Percentiles rank a stretch among this genome's conserved stretches.
Conservation (phyloP, 2,888 invertebrate species). For the Coelinius sp. region DNA sequence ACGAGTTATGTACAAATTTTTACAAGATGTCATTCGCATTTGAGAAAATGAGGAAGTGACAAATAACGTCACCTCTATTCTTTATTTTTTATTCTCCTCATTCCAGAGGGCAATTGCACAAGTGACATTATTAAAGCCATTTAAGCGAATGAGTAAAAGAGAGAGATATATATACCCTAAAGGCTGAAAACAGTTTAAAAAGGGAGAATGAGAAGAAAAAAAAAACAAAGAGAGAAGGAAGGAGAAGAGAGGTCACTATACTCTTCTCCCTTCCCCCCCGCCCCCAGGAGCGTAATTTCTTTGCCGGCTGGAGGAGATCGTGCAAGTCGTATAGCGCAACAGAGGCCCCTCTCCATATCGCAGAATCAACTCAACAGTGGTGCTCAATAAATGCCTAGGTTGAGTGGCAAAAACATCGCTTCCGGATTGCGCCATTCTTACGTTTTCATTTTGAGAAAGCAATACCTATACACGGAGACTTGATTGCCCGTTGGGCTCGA, state of each 20-base stretch:
- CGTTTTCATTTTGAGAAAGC: constrained; percentile 38
- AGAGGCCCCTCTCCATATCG: constrained; percentile 22
- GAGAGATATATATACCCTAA: constrained; percentile 13
- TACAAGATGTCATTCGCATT: constrained; percentile 15
- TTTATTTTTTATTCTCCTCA: constrained; percentile 27
- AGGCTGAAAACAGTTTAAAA: constrained; percentile 32
- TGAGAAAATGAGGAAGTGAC: constrained; percentile 33
- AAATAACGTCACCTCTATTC: constrained; percentile 28
- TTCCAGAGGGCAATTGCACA: constrained; percentile 39
- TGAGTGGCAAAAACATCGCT: constrained; percentile 15
- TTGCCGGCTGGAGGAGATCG: constrained; percentile 43
- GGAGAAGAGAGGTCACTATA: constrained; percentile 41
- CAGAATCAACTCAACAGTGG: constrained; percentile 36
- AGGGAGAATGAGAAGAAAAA: constrained; percentile 11
- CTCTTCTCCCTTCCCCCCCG: no score
- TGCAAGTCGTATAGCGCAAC: neutral
- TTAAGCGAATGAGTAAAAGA: constrained; percentile 30
- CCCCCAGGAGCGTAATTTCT: constrained; percentile 45
- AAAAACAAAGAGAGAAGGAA: constrained; percentile 32
- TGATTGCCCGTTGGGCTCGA: constrained; percentile 35
- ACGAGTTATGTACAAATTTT: neutral
- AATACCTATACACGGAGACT: constrained; percentile 31
- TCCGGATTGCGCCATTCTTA: constrained; percentile 43
- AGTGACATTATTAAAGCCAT: constrained; percentile 43
- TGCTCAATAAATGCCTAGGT: constrained; percentile 31